Conservation (phyloP, 2,797 vertebrate genomes). For the Eutrigla gurnardus region DNA sequence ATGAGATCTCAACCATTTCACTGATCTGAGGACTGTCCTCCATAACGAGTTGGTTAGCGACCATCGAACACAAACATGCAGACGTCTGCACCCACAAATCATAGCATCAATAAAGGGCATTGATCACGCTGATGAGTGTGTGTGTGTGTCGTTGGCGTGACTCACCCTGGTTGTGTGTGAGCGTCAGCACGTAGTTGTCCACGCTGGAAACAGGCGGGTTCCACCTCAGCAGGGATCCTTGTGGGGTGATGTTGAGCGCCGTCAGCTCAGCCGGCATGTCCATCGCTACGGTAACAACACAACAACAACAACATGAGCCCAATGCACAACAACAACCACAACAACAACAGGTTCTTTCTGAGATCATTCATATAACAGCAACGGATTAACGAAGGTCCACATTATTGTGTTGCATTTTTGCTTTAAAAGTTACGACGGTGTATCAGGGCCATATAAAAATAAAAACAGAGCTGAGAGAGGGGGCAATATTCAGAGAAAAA, state of each 20-base stretch:
- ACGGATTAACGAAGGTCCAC: neutral
- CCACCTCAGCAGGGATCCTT: constrained; percentile 92
- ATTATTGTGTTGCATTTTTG: too few relatives aligned
- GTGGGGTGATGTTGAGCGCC: constrained; percentile 92
- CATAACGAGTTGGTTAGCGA: neutral
- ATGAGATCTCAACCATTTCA: neutral
- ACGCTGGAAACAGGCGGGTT: constrained; percentile 88
- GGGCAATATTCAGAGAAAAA: too few relatives aligned
- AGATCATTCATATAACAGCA: neutral
- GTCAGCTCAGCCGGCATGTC: constrained; percentile 91
- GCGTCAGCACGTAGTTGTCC: constrained; percentile 92
- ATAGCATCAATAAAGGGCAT: neutral
- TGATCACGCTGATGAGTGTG: too few relatives aligned
- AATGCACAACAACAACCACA: neutral
- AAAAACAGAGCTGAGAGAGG: too few relatives aligned
- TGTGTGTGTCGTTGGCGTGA: neutral
- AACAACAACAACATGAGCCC: neutral
- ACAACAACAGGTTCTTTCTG: neutral
- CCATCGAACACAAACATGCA: constrained; percentile 1
- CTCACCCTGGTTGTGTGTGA: constrained; percentile 89
- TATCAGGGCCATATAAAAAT: too few relatives aligned
- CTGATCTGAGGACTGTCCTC: neutral
- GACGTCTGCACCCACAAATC: neutral
- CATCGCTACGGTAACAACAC: constrained; percentile 85
- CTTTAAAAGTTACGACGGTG: too few relatives aligned